Evolutionary conservation across 2,113 vertebrate species (phyloP), one percentile per base, ranked within the genome.

Genomic region (Heptranchias perlo): DNA sequence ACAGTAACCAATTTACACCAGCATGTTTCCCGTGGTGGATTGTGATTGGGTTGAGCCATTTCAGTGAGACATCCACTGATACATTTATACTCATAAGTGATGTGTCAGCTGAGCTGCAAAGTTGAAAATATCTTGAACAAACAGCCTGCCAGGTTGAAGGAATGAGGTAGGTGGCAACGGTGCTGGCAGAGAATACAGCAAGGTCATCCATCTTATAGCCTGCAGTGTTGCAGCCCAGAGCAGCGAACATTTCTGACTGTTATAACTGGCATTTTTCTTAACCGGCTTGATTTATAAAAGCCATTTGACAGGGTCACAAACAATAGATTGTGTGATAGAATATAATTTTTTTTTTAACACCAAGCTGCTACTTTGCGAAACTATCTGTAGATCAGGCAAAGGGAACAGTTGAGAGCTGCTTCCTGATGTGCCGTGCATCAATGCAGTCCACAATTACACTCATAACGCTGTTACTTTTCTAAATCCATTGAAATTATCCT

Each of bases 61-160:
- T 49, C 65, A 95, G 64, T 31, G 44, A 95, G 11, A 35, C 65
- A 95, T 95, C 64, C 65, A 52, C 65, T 62, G 89, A 95, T 69
- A 69, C 65, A 73, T 95, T 69, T 67, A 95, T 47, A 47, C 65
- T 95, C 93, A 31, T 67, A 69, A 47, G 94, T 49, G 23, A 69
- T 69, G 47, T 95, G 94, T 69, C 64, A 69, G 44, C 65, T 95
- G 94, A 69, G 31, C 65, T 52, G 65, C 94, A 95, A 95, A 95
- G 94, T 95, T 95, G 64, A 67, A 95, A 95, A 95, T 95, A 69
- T 95, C 64, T 95, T 95, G 94, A 95, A 65, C 52, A 93, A 93
- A 93, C 61, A 69, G 65, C 94, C 44, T 52, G 44, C 14, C 39
- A 95, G 94, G 39, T 69, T 93, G 89, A 93, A 93, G 89, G 25